Evolutionary conservation across 2,797 vertebrate species (phyloP), one percentile per base, ranked within the genome.

Genomic region (Sebastes minor): DNA sequence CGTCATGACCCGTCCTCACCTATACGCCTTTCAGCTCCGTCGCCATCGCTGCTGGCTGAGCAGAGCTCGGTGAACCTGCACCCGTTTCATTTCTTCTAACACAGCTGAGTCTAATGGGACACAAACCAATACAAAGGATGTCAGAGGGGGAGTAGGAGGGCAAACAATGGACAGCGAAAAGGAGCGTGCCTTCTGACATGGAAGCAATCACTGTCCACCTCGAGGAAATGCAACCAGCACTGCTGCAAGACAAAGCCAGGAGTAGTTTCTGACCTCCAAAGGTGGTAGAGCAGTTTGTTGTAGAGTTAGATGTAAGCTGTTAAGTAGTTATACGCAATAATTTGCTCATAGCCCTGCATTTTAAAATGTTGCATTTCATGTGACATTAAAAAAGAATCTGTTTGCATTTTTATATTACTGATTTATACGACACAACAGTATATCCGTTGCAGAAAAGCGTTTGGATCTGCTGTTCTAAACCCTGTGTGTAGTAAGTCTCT

Each of bases 61-160:
- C 49, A 63, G 57, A 76, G 74, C 63, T 74, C 2, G 6, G 22
- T 57, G 66, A 81, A 79, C 59, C 71, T 28, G 25, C 13, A 20
- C 5, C 32, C 0, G 2, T 57, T 81, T 80, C 55, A 64, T 70
- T 75, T 74, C 8, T 73, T 65, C 52, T 3, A 9, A 33, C 53
- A 64, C 16, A 57, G 71, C 16, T 25, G 6, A 13, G 63, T 57
- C 63, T 82, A 57, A 71, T 70, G 56, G 52, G 56, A 80, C 20
- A 27, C 57, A 35, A n/a, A 68, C 25, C 78, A 61, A 62, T 3
- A 63, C 8, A 82, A 65, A 62, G 14, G 46, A 56, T 74, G 61
- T 72, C 52, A 66, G 63, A 1, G 2, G 18, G 16, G 65, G 35
- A 62, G 22, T 6, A 76, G 13, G 60, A 73, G 66, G 71, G 77